Evolutionary conservation across 2,888 invertebrate species (phyloP).

Genomic region (Elgonia sp.): DNA sequence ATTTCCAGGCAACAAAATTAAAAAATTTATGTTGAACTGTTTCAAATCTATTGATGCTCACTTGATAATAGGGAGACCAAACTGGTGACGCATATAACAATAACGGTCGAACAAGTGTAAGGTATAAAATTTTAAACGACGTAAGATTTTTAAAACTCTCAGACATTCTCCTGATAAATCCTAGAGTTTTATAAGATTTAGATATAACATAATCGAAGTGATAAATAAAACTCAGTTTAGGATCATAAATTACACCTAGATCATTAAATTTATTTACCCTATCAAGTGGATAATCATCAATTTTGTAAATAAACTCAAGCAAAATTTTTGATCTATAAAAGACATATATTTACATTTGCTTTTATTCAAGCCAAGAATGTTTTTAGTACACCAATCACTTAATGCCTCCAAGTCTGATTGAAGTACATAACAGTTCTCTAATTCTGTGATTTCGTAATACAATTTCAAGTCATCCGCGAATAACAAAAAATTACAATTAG

Average conservation of each 20-base stretch:
- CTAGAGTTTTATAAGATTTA: not conserved
- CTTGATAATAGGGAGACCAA: not conserved
- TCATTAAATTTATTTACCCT: too few relatives aligned
- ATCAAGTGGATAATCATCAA: not conserved
- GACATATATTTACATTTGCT: not conserved
- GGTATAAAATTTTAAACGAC: too few relatives aligned
- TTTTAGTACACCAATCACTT: not conserved
- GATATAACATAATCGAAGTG: too few relatives aligned
- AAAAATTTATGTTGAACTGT: conserved; percentile 2
- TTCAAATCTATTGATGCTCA: not conserved
- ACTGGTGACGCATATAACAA: conserved; percentile 7
- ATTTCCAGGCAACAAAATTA: not conserved
- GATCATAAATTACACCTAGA: too few relatives aligned
- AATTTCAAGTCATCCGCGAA: not conserved
- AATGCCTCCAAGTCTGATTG: not conserved
- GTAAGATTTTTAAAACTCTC: too few relatives aligned
- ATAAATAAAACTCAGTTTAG: too few relatives aligned
- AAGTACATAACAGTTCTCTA: too few relatives aligned
- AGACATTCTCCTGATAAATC: too few relatives aligned
- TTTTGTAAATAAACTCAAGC: too few relatives aligned
- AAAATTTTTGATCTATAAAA: too few relatives aligned
- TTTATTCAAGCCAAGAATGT: not conserved
- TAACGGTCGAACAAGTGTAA: too few relatives aligned
- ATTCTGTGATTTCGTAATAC: too few relatives aligned
- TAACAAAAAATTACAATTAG: not conserved